These are phyloP conservation scores for Melanostoma scalare DNA, from an alignment of 2,888 invertebrate genomes.

Conservation along the genomic window DNA sequence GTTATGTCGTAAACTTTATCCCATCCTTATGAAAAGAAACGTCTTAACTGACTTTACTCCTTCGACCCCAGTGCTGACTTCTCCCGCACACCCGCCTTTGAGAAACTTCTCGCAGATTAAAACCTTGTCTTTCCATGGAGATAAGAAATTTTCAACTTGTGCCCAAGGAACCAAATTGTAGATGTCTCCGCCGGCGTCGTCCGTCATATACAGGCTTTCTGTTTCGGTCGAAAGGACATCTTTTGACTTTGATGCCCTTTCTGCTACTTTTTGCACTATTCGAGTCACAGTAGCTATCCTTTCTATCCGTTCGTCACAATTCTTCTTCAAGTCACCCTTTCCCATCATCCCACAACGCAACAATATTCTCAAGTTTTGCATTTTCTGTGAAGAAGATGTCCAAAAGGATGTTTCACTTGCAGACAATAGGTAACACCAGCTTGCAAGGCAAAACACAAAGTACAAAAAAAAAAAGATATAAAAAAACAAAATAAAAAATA, in stretches of 20 bases:
- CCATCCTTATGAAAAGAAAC: not conserved
- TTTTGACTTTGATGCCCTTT: constrained; percentile 63
- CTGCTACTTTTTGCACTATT: not conserved
- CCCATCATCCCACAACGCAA: constrained; percentile 43
- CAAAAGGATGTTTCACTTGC: constrained; percentile 8
- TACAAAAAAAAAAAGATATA: not conserved
- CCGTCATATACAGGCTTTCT: constrained; percentile 27
- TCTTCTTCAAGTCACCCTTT: constrained; percentile 47
- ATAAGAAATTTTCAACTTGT: constrained; percentile 52
- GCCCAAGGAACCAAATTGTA: constrained; percentile 14
- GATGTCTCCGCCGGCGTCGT: constrained; percentile 12
- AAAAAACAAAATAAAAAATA: constrained; percentile 3
- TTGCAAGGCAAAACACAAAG: not conserved
- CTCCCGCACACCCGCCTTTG: not conserved
- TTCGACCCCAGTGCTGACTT: not conserved
- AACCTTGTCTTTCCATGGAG: constrained; percentile 34
- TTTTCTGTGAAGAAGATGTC: constrained; percentile 17
- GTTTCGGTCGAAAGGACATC: constrained; percentile 23
- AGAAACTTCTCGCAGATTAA: constrained; percentile 42
- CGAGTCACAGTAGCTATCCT: constrained; percentile 30
- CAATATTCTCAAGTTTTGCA: constrained; percentile 51
- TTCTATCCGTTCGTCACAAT: constrained; percentile 48
- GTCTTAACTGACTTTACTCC: constrained; percentile 24
- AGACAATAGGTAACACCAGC: constrained; percentile 27
- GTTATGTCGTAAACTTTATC: constrained; percentile 63